Conservation (phyloP, 2,888 invertebrate species). For the Lithosia quadra region DNA sequence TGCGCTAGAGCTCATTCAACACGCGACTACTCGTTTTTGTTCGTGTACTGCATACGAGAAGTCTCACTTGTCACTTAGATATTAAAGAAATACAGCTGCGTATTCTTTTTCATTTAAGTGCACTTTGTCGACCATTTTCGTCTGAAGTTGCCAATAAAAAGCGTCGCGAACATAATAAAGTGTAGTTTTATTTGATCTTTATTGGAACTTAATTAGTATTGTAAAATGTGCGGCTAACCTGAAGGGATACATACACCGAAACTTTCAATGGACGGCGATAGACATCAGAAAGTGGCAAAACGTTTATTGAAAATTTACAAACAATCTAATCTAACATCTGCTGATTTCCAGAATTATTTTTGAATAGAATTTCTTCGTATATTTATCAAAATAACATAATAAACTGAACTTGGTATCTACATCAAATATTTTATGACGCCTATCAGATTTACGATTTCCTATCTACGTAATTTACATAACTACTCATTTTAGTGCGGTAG, state of each 20-base stretch:
- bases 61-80: slow-evolving; percentile 37
- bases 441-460: not conserved
- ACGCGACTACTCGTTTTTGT: slow-evolving; percentile 28
- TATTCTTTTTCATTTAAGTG: slow-evolving; percentile 45
- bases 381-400: not conserved
- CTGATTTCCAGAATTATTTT: too few relatives aligned
- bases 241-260: not conserved
- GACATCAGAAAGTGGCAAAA: not conserved
- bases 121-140: slow-evolving; percentile 20
- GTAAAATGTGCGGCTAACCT: too few relatives aligned
- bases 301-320: not conserved
- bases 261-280: not conserved
- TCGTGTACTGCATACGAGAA: slow-evolving; percentile 36
- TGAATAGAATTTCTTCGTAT: too few relatives aligned
- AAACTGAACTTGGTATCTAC: not conserved
- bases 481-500: not conserved
- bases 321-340: not conserved
- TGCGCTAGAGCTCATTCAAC: slow-evolving; percentile 33
- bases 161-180: not conserved
- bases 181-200: not conserved
- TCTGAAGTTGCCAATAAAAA: not conserved
- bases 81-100: not conserved
- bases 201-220: not conserved
- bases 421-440: not conserved
- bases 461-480: not conserved